Base-by-base conservation (phyloP, 2,797 vertebrate species). In the Euphonia xanthogaster region DNA sequence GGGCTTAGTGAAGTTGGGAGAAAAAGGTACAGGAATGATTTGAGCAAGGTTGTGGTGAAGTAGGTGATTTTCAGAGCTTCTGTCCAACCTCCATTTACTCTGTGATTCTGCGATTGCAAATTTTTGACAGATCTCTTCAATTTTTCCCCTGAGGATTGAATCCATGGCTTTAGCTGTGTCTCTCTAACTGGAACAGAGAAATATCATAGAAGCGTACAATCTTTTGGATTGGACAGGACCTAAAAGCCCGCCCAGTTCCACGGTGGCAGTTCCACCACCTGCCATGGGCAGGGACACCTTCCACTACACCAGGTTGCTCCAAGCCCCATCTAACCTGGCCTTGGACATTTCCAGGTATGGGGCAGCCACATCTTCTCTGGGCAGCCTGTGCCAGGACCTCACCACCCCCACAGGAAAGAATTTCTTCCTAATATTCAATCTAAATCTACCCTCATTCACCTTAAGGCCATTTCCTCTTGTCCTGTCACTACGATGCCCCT, bases 241-340 rank as follows among this genome's bases (percentile, higher is more conserved):
- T 75, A 10, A 74, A 68, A 55, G 19, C 16, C 20, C 47, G 28
- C 9, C 13, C 17, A 15, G 24, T 61, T 20, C 47, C 27, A 48
- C 8, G n/a, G 51, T 54, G 30, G 51, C 17, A 13, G 24, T 61
- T 17, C 40, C 23, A 48, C 7, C 6, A 30, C 2, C 4, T 65
- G 39, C 17, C 39, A 27, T 2, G 1, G 15, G 3, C 31, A 71
- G 27, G 35, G n/a, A 9, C 16, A 65, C 5, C 23, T 60, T 35
- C 18, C 47, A 60, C 25, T 3, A 0, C 0, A 1, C n/a, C 67
- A 53, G 12, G 10, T 0, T 60, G 61, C 33, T 74, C 68, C 47
- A 27, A 60, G 12, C 33, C 47, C 54, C 0, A 0, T 48, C 31
- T 54, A 67, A 0, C 62, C 61, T 40, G 40, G 30, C 10, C 40